Base-by-base conservation (phyloP, 2,113 vertebrate species). In the Marcusenius ussheri region DNA sequence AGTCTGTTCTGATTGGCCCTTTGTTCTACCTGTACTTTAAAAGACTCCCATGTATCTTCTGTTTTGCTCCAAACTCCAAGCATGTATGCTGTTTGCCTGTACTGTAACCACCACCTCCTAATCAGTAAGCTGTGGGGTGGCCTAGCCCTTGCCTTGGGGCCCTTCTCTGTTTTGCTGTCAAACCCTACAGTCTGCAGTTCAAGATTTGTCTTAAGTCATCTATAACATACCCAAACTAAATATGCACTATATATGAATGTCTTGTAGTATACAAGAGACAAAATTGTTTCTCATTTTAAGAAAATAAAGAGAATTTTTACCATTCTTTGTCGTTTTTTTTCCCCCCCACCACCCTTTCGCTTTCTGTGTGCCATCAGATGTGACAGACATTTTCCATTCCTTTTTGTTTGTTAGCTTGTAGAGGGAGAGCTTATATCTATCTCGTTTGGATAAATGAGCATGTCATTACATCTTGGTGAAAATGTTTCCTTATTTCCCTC, bases 251-350 rank as follows among this genome's bases (percentile, higher is more conserved):
- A 47, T 74, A 49, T 89, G 88, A 90, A 88, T 83, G 83, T 77
- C 88, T 58, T 87, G 66, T 77, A 58, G 49, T 83, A 58, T 83
- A 80, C 88, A 91, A 83, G 83, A 87, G 17, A 86, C 3, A 31
- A 89, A 31, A 45, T 46, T 93, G 92, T 92, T 93, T 91, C 83
- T 91, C 84, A 85, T 83, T 83, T 90, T 86, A 91, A 90, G 88
- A 91, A 45, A 94, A 92, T 93, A 93, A 94, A 94, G 90, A 84
- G 27, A 90, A 31, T 89, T 74, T 91, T 93, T 89, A 91, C 90
- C 86, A 89, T 70, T 91, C 89, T 90, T 92, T 92, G 91, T 92
- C 93, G 91, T 89, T 88, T 89, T 90, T 93, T 90, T 88, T 3
- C 91, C 10, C 1, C 39, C 21, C 19, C 45, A 3, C 35, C 31